These are phyloP conservation scores for Glaucomys volans DNA, from an alignment of 2,113 vertebrate species.

Conservation along the genomic window DNA sequence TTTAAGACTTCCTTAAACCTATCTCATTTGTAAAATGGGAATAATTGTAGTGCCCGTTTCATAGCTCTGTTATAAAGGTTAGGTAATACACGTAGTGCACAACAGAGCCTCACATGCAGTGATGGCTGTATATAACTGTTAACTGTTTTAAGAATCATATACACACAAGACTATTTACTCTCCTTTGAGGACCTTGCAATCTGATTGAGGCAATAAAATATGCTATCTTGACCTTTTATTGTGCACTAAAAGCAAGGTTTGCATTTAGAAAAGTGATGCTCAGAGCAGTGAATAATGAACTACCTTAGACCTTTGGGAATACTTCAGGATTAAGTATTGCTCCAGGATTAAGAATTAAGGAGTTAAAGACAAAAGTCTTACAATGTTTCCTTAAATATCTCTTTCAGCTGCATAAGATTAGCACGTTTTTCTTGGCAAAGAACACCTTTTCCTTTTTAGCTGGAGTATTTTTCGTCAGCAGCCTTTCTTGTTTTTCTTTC, in stretches of 20 bases:
- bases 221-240: background rate
- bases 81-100: background rate
- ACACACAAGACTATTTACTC: background rate
- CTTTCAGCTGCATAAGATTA: slow-evolving; percentile 71
- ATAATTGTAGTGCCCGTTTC: background rate
- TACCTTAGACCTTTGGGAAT: background rate
- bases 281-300: background rate
- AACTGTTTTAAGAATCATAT: background rate
- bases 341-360: slow-evolving; percentile 60
- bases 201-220: background rate
- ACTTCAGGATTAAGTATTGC: background rate
- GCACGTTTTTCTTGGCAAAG: slow-evolving; percentile 79
- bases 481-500: slow-evolving; percentile 72
- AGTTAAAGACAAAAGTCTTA: slow-evolving; percentile 71
- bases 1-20: background rate
- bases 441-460: slow-evolving; percentile 72
- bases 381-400: slow-evolving; percentile 72
- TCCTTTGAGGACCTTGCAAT: background rate
- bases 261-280: background rate
- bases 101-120: background rate
- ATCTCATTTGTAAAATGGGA: background rate
- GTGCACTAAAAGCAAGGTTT: background rate
- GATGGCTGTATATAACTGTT: background rate
- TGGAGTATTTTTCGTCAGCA: slow-evolving; percentile 46
- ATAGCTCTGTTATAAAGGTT: background rate